These are phyloP conservation scores for Palaemon carinicauda DNA, from an alignment of 1,140 invertebrate genomes.

Conservation along the genomic window DNA sequence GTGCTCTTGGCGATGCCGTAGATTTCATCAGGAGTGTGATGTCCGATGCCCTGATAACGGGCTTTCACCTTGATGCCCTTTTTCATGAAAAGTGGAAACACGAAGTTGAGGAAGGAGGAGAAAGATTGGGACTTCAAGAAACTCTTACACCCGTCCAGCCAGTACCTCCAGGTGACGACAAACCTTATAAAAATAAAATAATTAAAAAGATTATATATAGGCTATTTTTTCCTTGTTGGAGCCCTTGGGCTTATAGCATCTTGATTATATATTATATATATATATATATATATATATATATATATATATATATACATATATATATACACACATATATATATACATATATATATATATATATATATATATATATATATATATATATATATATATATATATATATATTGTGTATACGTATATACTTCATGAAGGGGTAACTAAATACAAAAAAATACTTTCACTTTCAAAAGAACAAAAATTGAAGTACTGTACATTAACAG, in stretches of 20 bases:
- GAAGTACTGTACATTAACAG: too few species aligned
- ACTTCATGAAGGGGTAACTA: too few species aligned
- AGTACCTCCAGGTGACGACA: background rate
- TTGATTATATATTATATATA: background rate
- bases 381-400: background rate
- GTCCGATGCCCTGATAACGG: conserved; percentile 7
- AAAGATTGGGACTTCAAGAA: conserved; percentile 4
- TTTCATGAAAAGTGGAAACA: conserved; percentile 14
- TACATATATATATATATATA: background rate
- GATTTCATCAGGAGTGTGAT: conserved; percentile 16
- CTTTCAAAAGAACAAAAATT: too few species aligned
- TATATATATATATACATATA: background rate
- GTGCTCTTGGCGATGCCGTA: background rate
- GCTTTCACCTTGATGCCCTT: background rate
- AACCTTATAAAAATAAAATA: background rate
- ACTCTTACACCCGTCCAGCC: background rate
- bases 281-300: background rate
- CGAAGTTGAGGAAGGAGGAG: background rate
- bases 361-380: background rate
- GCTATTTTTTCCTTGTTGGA: too few species aligned
- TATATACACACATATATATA: background rate
- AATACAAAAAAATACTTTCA: too few species aligned
- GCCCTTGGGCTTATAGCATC: too few species aligned
- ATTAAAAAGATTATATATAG: too few species aligned
- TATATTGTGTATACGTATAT: background rate